Percentiles rank a stretch among this genome's conserved stretches.
phyloP scores from a whole-genome alignment of 1,140 invertebrate genomes.

The Zaprionus taronus region DNA sequence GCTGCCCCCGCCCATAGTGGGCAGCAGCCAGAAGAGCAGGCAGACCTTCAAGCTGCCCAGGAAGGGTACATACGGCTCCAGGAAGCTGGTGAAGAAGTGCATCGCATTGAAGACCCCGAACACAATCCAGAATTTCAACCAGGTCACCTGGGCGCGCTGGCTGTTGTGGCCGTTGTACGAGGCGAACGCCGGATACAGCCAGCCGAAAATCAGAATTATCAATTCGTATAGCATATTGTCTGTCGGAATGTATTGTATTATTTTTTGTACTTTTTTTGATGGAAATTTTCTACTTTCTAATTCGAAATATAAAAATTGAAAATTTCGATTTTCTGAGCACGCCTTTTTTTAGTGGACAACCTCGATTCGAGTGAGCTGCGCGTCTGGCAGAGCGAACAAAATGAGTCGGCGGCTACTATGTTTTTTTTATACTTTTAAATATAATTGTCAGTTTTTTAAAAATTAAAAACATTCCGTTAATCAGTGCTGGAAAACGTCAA shows the following conservation, averaged over 20 bases:
- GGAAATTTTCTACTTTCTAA: slow-evolving; percentile 4
- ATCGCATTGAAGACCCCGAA: slow-evolving; percentile 48
- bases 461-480: not conserved
- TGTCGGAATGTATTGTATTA: slow-evolving; percentile 21
- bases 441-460: not conserved
- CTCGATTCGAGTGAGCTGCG: slow-evolving; percentile 23
- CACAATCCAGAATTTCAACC: slow-evolving; percentile 74
- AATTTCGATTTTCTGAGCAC: slow-evolving; percentile 34
- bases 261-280: slow-evolving; percentile 8
- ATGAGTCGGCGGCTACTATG: not conserved
- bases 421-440: not conserved
- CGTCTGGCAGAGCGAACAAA: not conserved
- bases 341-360: slow-evolving; percentile 24
- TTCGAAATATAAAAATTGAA: slow-evolving; percentile 10
- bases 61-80: slow-evolving; percentile 51
- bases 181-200: slow-evolving; percentile 65
- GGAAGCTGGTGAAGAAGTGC: slow-evolving; percentile 29
- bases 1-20: slow-evolving; percentile 51
- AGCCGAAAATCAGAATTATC: slow-evolving; percentile 47
- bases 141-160: slow-evolving; percentile 93
- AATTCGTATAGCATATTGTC: slow-evolving; percentile 23
- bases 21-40: slow-evolving; percentile 61
- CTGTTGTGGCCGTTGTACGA: slow-evolving; percentile 88
- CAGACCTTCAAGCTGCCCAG: slow-evolving; percentile 55
- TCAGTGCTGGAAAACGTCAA: not conserved